These are phyloP conservation scores for Ia io DNA, from an alignment of 2,113 vertebrate genomes.

Conservation along the genomic window DNA sequence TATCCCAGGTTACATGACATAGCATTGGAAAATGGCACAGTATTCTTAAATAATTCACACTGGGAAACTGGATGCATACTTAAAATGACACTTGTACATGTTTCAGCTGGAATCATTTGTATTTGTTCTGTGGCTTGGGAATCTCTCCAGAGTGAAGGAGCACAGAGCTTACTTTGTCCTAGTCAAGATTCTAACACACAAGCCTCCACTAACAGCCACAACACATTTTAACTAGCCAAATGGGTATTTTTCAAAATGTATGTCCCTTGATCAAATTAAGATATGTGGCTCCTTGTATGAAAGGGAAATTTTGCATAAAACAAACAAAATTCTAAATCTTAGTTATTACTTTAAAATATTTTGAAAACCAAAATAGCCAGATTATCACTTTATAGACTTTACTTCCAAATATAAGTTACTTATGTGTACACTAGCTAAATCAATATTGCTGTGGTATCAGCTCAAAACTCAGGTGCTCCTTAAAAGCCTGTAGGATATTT, in stretches of 20 bases:
- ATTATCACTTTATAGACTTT: not conserved
- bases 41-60: slow-evolving; percentile 62
- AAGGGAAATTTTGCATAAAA: not conserved
- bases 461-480: not conserved
- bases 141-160: slow-evolving; percentile 40
- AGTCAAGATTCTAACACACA: not conserved
- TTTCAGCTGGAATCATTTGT: slow-evolving; percentile 54
- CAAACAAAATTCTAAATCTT: not conserved
- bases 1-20: slow-evolving; percentile 33
- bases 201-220: slow-evolving; percentile 12
- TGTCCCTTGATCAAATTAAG: not conserved
- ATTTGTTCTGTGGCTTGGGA: slow-evolving; percentile 73
- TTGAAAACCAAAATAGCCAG: not conserved
- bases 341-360: slow-evolving; percentile 8
- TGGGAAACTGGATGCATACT: slow-evolving; percentile 43
- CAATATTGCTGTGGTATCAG: not conserved
- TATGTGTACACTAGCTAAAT: not conserved
- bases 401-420: not conserved
- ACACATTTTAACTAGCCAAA: not conserved
- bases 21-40: slow-evolving; percentile 54
- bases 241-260: not conserved
- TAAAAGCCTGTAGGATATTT: not conserved
- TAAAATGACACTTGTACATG: slow-evolving; percentile 28
- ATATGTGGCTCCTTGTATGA: not conserved
- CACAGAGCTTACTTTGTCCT: slow-evolving; percentile 40